phyloP scores from a whole-genome alignment of 2,888 invertebrate species.

The Hofmannophila pseudospretella region DNA sequence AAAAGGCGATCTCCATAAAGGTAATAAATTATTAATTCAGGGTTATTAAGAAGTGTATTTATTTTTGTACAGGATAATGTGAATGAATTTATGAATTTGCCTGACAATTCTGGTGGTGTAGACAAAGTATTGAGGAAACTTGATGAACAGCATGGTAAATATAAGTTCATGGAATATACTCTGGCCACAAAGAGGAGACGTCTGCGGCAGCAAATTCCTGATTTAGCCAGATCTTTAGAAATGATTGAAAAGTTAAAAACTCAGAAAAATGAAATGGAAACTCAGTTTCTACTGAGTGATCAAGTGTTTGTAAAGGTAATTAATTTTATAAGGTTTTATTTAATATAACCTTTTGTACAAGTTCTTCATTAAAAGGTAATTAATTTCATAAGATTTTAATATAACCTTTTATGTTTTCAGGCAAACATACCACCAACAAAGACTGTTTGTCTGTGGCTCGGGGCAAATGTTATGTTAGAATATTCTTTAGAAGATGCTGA shows the following conservation, averaged over 20 bases:
- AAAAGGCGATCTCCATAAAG: too few relatives aligned
- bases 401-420: too few relatives aligned
- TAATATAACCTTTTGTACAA: too few relatives aligned
- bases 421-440: slow-evolving; percentile 93
- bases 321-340: too few relatives aligned
- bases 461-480: slow-evolving; percentile 98
- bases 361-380: too few relatives aligned
- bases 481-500: slow-evolving; percentile 95
- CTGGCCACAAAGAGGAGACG: slow-evolving; percentile 90
- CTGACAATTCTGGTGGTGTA: slow-evolving; percentile 89
- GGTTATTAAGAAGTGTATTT: slow-evolving; percentile 3
- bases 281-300: slow-evolving; percentile 94
- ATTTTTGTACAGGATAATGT: slow-evolving; percentile 91
- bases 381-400: too few relatives aligned
- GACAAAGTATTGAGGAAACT: slow-evolving; percentile 91
- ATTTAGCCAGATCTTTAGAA: slow-evolving; percentile 92
- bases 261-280: slow-evolving; percentile 88
- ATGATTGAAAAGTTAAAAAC: slow-evolving; percentile 93
- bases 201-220: slow-evolving; percentile 95
- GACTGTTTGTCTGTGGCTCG: slow-evolving; percentile 90
- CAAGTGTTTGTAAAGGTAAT: slow-evolving; percentile 89
- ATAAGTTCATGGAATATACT: slow-evolving; percentile 98
- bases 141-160: slow-evolving; percentile 96
- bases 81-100: slow-evolving; percentile 91
- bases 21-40: too few relatives aligned